These are phyloP conservation scores for Morone chrysops DNA, from an alignment of 2,113 vertebrate species.

Conservation along the genomic window DNA sequence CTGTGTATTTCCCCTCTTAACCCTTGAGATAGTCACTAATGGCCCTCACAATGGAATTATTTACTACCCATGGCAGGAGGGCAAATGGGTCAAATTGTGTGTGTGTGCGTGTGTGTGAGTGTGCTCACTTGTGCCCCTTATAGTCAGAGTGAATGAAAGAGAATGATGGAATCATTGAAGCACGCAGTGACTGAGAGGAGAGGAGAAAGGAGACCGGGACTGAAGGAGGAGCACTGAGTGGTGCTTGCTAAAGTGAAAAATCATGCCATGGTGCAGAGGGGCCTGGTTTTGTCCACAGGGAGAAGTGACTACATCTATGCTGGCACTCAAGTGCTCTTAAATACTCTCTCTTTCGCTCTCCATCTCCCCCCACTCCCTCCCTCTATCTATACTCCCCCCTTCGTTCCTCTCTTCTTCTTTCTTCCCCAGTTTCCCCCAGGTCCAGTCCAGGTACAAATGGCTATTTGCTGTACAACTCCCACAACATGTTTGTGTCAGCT, in stretches of 20 bases:
- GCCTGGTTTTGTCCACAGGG: slow-evolving; percentile 85
- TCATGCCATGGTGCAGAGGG: slow-evolving; percentile 90
- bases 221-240: slow-evolving; percentile 56
- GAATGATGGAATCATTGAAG: slow-evolving; percentile 86
- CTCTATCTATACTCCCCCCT: slow-evolving; percentile 28
- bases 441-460: slow-evolving; percentile 91
- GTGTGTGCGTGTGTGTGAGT: slow-evolving; percentile 34
- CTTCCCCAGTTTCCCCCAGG: slow-evolving; percentile 46
- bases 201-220: slow-evolving; percentile 57
- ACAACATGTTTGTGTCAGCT: slow-evolving; percentile 86
- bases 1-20: slow-evolving; percentile 71
- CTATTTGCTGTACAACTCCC: slow-evolving; percentile 92
- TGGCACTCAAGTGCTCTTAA: slow-evolving; percentile 93
- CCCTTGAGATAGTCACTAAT: slow-evolving; percentile 76
- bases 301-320: slow-evolving; percentile 87
- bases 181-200: slow-evolving; percentile 72
- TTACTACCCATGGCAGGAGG: slow-evolving; percentile 73
- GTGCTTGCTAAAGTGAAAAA: slow-evolving; percentile 89
- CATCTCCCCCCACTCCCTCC: slow-evolving; percentile 6
- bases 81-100: slow-evolving; percentile 78
- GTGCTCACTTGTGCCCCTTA: slow-evolving; percentile 36
- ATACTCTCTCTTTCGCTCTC: slow-evolving; percentile 69
- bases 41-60: slow-evolving; percentile 80
- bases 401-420: slow-evolving; percentile 17
- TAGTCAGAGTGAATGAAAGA: slow-evolving; percentile 71